These are phyloP conservation scores for Drosophila recens DNA, from an alignment of 2,888 invertebrate species.

Conservation along the genomic window DNA sequence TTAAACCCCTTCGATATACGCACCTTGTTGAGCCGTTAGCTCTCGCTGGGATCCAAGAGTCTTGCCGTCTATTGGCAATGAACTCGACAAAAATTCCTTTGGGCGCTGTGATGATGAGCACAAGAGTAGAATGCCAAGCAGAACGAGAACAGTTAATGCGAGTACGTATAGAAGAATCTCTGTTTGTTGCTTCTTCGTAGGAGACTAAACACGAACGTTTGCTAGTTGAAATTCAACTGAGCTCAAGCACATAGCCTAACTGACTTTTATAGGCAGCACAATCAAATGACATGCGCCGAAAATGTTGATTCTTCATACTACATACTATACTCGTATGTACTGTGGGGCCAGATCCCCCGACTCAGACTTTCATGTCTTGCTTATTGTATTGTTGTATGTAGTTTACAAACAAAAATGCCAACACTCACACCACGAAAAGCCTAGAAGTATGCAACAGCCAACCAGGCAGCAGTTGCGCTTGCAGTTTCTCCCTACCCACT, in stretches of 20 bases:
- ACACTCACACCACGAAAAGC: slow-evolving; percentile 68
- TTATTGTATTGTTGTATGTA: slow-evolving; percentile 81
- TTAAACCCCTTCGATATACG: slow-evolving; percentile 22
- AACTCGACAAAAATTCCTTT: slow-evolving; percentile 30
- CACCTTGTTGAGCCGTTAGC: slow-evolving; percentile 64
- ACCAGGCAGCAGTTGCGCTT: slow-evolving; percentile 70
- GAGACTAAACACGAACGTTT: slow-evolving; percentile 57
- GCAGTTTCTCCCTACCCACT: slow-evolving; percentile 34
- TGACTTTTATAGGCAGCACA: slow-evolving; percentile 76
- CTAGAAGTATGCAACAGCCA: slow-evolving; percentile 76
- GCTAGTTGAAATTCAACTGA: slow-evolving; percentile 77
- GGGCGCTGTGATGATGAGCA: not conserved
- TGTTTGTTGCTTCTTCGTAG: slow-evolving; percentile 24
- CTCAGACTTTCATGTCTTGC: slow-evolving; percentile 59
- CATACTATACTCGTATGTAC: slow-evolving; percentile 43
- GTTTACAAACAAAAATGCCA: slow-evolving; percentile 81
- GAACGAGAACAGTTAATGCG: slow-evolving; percentile 2
- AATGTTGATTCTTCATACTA: slow-evolving; percentile 33
- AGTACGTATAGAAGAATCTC: slow-evolving; percentile 10
- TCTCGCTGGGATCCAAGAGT: slow-evolving; percentile 54
- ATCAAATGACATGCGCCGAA: slow-evolving; percentile 78
- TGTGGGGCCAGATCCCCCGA: slow-evolving; percentile 31
- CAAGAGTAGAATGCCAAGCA: slow-evolving; percentile 1
- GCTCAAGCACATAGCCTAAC: slow-evolving; percentile 74
- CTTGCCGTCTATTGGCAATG: slow-evolving; percentile 48